Percentiles rank a stretch among this genome's conserved stretches.
Conservation (phyloP, 2,797 vertebrate species). For the Phoeniculus purpureus region DNA sequence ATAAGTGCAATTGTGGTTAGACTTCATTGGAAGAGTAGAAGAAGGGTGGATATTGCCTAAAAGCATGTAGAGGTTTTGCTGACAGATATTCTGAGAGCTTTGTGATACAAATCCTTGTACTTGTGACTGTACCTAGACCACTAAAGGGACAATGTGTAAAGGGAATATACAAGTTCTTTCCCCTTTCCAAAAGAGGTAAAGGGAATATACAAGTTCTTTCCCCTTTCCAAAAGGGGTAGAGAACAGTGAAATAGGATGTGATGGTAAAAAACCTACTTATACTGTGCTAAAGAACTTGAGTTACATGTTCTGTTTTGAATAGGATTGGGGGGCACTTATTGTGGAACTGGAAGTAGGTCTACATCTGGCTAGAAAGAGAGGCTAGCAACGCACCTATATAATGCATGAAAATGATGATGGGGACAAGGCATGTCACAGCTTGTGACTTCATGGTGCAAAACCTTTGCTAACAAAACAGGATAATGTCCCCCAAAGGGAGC, state of each 20-base stretch:
- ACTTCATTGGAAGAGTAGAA: neutral
- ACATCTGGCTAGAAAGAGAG: neutral
- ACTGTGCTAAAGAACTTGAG: neutral
- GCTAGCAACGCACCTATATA: neutral
- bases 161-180: neutral
- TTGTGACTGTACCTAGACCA: neutral
- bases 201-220: neutral
- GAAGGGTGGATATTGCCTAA: neutral
- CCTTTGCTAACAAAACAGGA: neutral
- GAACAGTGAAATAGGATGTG: neutral
- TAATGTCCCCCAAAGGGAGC: neutral
- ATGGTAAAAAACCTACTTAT: neutral
- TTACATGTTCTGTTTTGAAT: neutral
- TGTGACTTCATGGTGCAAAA: neutral
- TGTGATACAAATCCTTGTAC: neutral
- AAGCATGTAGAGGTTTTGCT: neutral
- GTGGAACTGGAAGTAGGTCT: neutral
- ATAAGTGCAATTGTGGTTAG: neutral
- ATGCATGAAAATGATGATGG: neutral
- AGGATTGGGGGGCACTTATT: rapidly evolving
- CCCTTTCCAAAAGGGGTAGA: neutral
- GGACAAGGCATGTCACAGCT: neutral
- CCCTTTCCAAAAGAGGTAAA: neutral
- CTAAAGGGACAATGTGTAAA: neutral
- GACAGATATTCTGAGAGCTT: neutral